Base-by-base conservation (phyloP, 2,888 invertebrate species). In the Eumacrocentrus americanus region DNA sequence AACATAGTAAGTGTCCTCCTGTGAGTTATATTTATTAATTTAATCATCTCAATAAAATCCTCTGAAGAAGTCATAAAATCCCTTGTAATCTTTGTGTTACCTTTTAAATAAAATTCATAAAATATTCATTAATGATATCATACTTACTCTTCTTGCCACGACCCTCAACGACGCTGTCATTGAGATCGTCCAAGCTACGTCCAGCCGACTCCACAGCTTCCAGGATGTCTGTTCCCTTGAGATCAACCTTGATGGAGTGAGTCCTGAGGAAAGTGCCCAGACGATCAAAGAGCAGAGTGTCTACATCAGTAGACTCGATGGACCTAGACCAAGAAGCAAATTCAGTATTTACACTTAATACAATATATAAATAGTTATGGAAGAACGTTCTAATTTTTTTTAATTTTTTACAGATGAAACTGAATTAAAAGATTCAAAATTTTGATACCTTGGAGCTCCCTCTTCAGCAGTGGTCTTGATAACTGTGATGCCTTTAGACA, bases 401-500 rank as follows among this genome's bases (percentile, higher is more conserved):
- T 7, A 87, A 84, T 68, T 88, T 85, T 66, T 90, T 89, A 72
- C 86, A 88, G 66, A 79, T 81, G n/a, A n/a, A n/a, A n/a, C n/a
- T n/a, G n/a, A n/a, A n/a, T n/a, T n/a, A n/a, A n/a, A n/a, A n/a
- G n/a, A n/a, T n/a, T n/a, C n/a, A n/a, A n/a, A n/a, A n/a, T n/a
- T n/a, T n/a, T 4, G 29, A 42, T 88, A 86, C 75, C 93, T 87
- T 1, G 93, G 93, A 0, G 92, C 91, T 65, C 90, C 92, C 74
- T 91, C 91, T 1, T 87, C 87, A 48, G 82, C 80, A 37, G 86
- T 82, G 4, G 90, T 91, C 79, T 90, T 89, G 60, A 92, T 89
- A 20, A 93, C 90, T 48, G 92, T 92, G 52, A 94, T 91, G 57
- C 93, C 93, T 69, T 93, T 92, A 58, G 91, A 88, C 42, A 93